Evolutionary conservation across 37 sponge, comb jelly and placozoan species (phyloP).

Genomic region (Beroe forskalii): DNA sequence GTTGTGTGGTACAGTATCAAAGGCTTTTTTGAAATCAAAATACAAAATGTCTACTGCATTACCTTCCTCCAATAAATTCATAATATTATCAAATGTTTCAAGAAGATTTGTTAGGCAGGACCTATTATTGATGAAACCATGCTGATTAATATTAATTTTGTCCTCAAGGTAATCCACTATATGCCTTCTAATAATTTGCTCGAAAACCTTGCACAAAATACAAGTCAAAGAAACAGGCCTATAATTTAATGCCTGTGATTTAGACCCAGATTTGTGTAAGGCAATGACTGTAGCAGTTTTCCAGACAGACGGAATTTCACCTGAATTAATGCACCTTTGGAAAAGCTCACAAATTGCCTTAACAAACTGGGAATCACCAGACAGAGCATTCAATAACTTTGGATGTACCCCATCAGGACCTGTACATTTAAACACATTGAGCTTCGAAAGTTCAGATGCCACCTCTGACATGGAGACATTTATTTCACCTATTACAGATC

Average conservation of each 20-base stretch:
- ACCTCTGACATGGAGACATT: neutral
- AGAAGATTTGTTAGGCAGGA: neutral
- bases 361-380: neutral
- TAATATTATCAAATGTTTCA: conserved; percentile 1
- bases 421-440: neutral
- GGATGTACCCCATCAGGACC: neutral
- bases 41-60: neutral
- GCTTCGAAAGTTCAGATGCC: neutral
- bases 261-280: neutral
- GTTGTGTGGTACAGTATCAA: neutral
- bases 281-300: neutral
- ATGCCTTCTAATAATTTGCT: neutral
- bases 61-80: neutral
- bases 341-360: neutral
- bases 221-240: conserved; percentile 24
- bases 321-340: neutral
- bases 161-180: neutral
- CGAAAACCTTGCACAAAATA: neutral
- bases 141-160: neutral
- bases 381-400: neutral
- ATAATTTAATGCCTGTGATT: conserved; percentile 3
- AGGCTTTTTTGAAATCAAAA: neutral
- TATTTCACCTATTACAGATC: no score
- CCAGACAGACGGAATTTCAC: neutral
- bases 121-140: neutral